Evolutionary conservation across 2,888 invertebrate genomes (phyloP).

Genomic region (Scaptomyza cyrtandrae): DNA sequence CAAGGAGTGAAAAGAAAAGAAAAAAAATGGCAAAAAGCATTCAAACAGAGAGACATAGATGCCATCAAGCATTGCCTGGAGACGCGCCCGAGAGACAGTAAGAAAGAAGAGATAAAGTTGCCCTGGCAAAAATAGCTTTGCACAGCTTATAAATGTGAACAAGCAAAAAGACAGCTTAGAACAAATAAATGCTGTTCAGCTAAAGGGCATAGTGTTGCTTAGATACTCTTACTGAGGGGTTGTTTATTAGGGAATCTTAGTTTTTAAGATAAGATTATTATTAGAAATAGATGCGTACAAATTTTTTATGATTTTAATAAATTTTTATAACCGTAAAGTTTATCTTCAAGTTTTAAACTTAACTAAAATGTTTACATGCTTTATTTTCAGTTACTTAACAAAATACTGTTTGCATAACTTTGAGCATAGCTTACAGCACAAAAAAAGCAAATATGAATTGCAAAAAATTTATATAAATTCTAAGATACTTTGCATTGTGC

Average conservation of each 20-base stretch:
- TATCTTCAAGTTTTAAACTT: not conserved
- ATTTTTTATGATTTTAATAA: too few species aligned
- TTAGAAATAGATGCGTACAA: not conserved
- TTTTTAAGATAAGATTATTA: not conserved
- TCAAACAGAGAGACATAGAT: conserved; percentile 25
- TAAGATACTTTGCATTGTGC: conserved; percentile 33
- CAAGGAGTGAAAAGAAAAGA: not conserved
- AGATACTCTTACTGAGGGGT: conserved; percentile 28
- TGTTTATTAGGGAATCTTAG: not conserved
- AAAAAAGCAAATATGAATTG: conserved; percentile 10
- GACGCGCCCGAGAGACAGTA: conserved; percentile 15
- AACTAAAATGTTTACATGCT: conserved; percentile 26
- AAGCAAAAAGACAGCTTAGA: conserved; percentile 24
- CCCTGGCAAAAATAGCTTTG: conserved; percentile 36
- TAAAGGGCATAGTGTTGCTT: not conserved
- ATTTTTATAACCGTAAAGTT: too few species aligned
- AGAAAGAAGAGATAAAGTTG: conserved; percentile 33
- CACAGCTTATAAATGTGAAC: conserved; percentile 54
- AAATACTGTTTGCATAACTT: conserved; percentile 67
- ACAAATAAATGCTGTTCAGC: not conserved
- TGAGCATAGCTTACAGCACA: conserved; percentile 10
- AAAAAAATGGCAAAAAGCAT: conserved; percentile 3
- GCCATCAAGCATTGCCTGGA: conserved; percentile 21
- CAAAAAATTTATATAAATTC: conserved; percentile 6
- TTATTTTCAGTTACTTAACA: conserved; percentile 25